Conservation (phyloP, 2,888 invertebrate species). For the Perithous albicinctus region DNA sequence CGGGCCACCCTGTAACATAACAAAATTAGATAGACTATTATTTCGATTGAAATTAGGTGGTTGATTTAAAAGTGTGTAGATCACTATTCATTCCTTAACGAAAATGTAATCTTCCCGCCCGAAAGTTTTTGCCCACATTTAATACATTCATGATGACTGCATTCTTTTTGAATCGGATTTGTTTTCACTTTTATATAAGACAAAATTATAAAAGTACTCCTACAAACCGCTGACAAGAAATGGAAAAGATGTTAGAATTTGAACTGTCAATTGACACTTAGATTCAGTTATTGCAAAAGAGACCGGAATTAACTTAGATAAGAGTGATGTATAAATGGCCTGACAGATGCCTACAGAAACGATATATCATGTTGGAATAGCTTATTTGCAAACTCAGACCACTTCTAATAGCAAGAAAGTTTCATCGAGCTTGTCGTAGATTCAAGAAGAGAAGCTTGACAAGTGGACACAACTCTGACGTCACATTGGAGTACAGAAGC, state of each 20-base stretch:
- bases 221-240: background rate
- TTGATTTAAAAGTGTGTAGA: too few species aligned
- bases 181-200: background rate
- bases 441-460: background rate
- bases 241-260: background rate
- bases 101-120: too few species aligned
- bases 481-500: background rate
- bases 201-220: background rate
- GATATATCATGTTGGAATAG: background rate
- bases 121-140: too few species aligned
- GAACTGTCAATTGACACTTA: background rate
- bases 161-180: background rate
- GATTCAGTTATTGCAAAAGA: background rate
- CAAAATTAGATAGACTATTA: too few species aligned
- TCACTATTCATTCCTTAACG: too few species aligned
- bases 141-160: background rate
- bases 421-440: background rate
- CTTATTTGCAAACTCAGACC: background rate
- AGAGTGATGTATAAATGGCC: background rate
- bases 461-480: background rate
- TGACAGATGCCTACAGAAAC: background rate
- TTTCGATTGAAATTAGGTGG: too few species aligned
- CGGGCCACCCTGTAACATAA: too few species aligned
- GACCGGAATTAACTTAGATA: background rate
- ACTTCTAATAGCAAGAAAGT: background rate